Percentiles rank a stretch among this genome's conserved stretches.
Evolutionary conservation across 2,888 invertebrate genomes (phyloP).

Genomic region (Tetragonula carbonaria): DNA sequence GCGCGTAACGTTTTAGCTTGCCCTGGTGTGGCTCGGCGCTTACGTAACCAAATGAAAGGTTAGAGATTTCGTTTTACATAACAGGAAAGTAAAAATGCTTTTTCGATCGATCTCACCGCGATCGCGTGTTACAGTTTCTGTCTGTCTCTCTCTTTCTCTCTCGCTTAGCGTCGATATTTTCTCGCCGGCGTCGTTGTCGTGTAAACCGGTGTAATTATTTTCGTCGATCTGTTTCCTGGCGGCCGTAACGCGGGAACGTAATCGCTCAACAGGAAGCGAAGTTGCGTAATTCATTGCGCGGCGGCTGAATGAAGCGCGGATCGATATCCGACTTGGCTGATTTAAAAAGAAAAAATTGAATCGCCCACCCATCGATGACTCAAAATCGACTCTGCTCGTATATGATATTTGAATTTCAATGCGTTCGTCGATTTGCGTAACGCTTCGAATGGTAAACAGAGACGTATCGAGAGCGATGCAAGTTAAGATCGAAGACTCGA

Average conservation of each 20-base stretch:
- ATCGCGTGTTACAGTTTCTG: neutral
- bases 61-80: slow-evolving; percentile 57
- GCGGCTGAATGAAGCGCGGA: slow-evolving; percentile 3
- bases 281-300: slow-evolving; percentile 20
- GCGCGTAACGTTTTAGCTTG: slow-evolving; percentile 6
- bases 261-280: slow-evolving; percentile 21
- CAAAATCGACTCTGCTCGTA: no score
- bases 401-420: no score
- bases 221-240: slow-evolving; percentile 22
- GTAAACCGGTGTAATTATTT: slow-evolving; percentile 30
- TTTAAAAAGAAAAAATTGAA: neutral
- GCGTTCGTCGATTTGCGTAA: no score
- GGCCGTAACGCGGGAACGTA: neutral
- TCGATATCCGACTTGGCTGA: slow-evolving; percentile 17
- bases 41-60: slow-evolving; percentile 57
- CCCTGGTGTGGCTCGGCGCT: neutral
- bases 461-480: no score
- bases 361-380: no score
- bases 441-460: no score
- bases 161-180: slow-evolving; percentile 5
- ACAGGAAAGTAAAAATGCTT: slow-evolving; percentile 42
- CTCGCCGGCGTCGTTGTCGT: neutral
- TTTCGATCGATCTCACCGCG: neutral
- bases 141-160: no score
- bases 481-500: no score